phyloP scores from a whole-genome alignment of 2,888 invertebrate species.

The Parnassius orleans region DNA sequence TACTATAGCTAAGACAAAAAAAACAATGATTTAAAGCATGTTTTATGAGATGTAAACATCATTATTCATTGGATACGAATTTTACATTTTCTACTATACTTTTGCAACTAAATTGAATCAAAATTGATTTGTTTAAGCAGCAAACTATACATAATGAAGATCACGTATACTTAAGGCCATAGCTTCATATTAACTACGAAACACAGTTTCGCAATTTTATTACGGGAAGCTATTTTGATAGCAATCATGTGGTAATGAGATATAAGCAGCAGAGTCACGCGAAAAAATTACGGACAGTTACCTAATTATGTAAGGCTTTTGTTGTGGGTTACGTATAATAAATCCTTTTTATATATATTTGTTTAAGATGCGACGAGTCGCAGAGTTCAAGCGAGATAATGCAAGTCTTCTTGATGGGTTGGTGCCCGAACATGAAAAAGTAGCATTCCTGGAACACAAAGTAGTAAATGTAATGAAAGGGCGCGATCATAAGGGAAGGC shows the following conservation, averaged over 20 bases:
- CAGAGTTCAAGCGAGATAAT: conserved; percentile 88
- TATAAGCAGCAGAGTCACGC: conserved; percentile 32
- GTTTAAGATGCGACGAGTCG: conserved; percentile 86
- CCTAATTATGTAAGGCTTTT: conserved; percentile 11
- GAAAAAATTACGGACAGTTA: conserved; percentile 32
- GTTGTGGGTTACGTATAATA: conserved; percentile 14
- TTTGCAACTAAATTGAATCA: background rate
- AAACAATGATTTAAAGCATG: background rate
- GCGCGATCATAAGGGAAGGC: conserved; percentile 87
- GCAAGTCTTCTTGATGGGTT: conserved; percentile 83
- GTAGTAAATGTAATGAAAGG: conserved; percentile 89
- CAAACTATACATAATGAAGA: conserved; percentile 10
- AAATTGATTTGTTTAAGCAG: conserved; percentile 19
- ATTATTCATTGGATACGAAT: too few relatives aligned
- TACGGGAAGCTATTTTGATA: conserved; percentile 35
- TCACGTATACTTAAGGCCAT: background rate
- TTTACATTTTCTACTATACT: too few relatives aligned
- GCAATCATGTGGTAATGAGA: conserved; percentile 33
- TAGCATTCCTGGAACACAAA: conserved; percentile 85
- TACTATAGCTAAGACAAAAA: background rate
- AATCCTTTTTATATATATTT: conserved; percentile 24
- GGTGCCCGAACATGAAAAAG: conserved; percentile 84
- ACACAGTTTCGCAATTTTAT: conserved; percentile 29
- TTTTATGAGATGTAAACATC: too few relatives aligned
- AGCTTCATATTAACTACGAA: conserved; percentile 7